Percentiles rank a stretch among this genome's conserved stretches.
These are phyloP conservation scores for Catocala fraxini DNA, from an alignment of 2,888 invertebrate genomes.

Conservation along the genomic window DNA sequence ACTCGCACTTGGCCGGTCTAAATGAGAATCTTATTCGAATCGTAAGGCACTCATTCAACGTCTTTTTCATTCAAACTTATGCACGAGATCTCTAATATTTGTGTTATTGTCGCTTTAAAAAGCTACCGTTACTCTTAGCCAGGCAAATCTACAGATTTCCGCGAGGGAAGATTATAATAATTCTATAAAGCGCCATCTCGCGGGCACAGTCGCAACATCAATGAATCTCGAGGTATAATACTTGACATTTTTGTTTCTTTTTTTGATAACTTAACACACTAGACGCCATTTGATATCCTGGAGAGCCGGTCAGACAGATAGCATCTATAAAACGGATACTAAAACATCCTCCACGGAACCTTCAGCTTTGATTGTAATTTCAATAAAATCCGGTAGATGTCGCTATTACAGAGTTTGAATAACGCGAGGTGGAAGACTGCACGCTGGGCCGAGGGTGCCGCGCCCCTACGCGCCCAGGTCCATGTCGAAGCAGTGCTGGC, in stretches of 20 bases:
- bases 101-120: conserved; percentile 29
- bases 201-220: conserved; percentile 4
- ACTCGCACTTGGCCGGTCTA: conserved; percentile 21
- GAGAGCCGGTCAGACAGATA: neutral
- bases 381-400: neutral
- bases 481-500: conserved; percentile 25
- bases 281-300: no score
- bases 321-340: conserved; percentile 15
- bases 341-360: neutral
- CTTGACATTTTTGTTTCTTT: no score
- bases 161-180: conserved; percentile 3
- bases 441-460: no score
- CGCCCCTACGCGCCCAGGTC: no score
- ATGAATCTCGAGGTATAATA: no score
- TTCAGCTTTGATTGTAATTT: neutral
- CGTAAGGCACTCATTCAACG: conserved; percentile 44
- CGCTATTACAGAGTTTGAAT: neutral
- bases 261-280: no score
- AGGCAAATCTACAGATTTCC: conserved; percentile 24
- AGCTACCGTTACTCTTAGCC: conserved; percentile 46
- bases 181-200: conserved; percentile 47
- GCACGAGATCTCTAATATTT: conserved; percentile 51
- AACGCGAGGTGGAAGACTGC: no score
- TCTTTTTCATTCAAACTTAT: conserved; percentile 50
- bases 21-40: conserved; percentile 38